Conservation (phyloP, 2,888 invertebrate species). For the Chymomyza procnemis region DNA sequence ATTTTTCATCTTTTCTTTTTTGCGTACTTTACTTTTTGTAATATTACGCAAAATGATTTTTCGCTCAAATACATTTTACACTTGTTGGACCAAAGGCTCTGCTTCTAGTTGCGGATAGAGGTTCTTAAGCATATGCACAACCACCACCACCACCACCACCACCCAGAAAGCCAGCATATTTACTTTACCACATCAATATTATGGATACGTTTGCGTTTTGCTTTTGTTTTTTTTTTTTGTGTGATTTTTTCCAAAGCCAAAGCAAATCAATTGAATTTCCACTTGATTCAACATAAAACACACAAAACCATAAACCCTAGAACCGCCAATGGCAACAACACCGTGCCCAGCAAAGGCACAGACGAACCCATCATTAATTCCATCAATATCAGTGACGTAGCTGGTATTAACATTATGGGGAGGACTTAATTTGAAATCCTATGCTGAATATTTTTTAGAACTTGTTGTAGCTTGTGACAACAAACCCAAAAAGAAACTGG, state of each 20-base stretch:
- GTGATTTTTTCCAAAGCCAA: constrained; percentile 55
- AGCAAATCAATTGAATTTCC: constrained; percentile 71
- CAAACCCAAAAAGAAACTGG: too few relatives aligned
- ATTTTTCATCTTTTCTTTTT: constrained; percentile 13
- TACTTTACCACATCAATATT: constrained; percentile 42
- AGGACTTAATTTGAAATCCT: too few relatives aligned
- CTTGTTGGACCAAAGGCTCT: constrained; percentile 24
- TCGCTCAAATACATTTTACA: constrained; percentile 45
- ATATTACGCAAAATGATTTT: constrained; percentile 42
- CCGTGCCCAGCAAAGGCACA: constrained; percentile 1
- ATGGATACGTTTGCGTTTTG: constrained; percentile 23
- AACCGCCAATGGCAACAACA: constrained; percentile 11
- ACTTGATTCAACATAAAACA: constrained; percentile 67
- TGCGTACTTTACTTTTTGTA: constrained; percentile 22
- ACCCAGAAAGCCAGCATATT: constrained; percentile 1
- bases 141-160: constrained; percentile 16
- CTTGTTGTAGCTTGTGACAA: too few relatives aligned
- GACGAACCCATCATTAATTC: constrained; percentile 61
- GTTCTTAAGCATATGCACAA: constrained; percentile 30
- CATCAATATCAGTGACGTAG: constrained; percentile 40
- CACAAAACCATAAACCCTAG: constrained; percentile 23
- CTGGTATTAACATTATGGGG: too few relatives aligned
- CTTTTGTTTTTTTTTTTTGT: constrained; percentile 28
- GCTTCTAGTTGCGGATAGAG: constrained; percentile 5
- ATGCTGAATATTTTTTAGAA: too few relatives aligned